These are phyloP conservation scores for human (Homo sapiens) DNA, from an alignment of 2,113 vertebrate genomes.

Conservation along the genomic window GRCh38 chr2:116431001-116431500, in stretches of 20 bases:
- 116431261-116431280: not conserved
- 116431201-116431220: not conserved
- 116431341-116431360: not conserved
- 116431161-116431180: not conserved
- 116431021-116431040: not conserved
- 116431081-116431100: not conserved
- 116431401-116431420: not conserved
- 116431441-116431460: not conserved
- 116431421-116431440: not conserved
- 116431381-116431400: not conserved
- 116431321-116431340: not conserved
- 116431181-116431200: not conserved
- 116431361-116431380: not conserved
- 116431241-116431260: not conserved
- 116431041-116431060: not conserved
- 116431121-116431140: not conserved
- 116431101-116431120: not conserved
- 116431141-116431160: not conserved
- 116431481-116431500: not conserved
- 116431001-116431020: not conserved
- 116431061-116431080: not conserved
- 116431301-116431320: not conserved
- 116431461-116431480: not conserved
- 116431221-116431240: not conserved
- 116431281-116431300: not conserved